phyloP scores from a whole-genome alignment of 2,113 vertebrate species.

The Bufo gargarizans region DNA sequence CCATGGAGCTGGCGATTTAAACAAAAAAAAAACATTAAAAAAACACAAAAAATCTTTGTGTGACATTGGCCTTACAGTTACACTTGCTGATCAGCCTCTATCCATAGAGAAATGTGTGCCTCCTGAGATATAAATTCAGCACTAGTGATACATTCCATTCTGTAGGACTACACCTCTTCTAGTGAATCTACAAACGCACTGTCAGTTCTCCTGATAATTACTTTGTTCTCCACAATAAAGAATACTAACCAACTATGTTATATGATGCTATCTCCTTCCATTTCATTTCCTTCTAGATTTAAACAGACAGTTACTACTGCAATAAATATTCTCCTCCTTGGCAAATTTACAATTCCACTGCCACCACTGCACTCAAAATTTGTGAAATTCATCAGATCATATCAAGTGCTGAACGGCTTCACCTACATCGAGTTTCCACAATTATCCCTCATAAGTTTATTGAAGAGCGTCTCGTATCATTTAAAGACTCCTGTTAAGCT shows the following conservation, averaged over 20 bases:
- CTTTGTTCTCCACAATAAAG: neutral
- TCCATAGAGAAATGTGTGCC: neutral
- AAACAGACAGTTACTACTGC: constrained; percentile 2
- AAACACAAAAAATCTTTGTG: too few relatives aligned
- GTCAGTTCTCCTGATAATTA: neutral
- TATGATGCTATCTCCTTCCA: constrained; percentile 4
- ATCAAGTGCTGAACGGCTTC: constrained; percentile 13
- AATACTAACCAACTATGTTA: neutral
- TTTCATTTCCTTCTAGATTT: neutral
- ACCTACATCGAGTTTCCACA: neutral
- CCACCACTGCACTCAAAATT: neutral
- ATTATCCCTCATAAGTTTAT: neutral
- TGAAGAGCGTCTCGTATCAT: constrained; percentile 29
- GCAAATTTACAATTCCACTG: neutral
- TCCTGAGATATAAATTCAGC: neutral
- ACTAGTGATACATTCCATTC: neutral
- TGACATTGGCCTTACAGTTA: neutral
- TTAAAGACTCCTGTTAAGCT: constrained; percentile 18
- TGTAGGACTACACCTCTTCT: neutral
- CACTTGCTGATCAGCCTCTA: neutral
- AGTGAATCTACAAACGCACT: neutral
- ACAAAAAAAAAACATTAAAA: too few relatives aligned
- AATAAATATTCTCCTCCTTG: neutral
- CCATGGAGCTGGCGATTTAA: too few relatives aligned
- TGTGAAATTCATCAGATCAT: neutral